Percentiles rank a stretch among this genome's conserved stretches.
These are phyloP conservation scores for Dasyurus viverrinus DNA, from an alignment of 2,113 vertebrate genomes.

Conservation along the genomic window DNA sequence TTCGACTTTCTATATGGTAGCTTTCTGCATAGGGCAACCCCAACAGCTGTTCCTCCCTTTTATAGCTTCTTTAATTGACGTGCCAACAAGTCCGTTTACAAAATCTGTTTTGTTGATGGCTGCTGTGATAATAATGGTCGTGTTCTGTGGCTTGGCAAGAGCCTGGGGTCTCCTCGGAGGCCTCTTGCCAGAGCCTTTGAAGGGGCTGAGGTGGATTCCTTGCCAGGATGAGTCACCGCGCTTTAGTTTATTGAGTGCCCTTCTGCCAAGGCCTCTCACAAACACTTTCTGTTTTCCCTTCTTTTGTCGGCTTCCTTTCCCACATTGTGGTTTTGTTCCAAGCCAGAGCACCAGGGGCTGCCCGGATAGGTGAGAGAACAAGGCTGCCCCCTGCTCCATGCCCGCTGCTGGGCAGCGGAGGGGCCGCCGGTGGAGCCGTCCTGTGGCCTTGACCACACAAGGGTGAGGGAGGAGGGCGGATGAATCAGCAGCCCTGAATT, in stretches of 20 bases:
- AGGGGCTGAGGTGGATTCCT: constrained; percentile 89
- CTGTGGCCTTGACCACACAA: constrained; percentile 72
- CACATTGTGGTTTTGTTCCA: constrained; percentile 91
- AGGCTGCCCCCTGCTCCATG: constrained; percentile 76
- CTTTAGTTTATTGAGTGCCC: constrained; percentile 90
- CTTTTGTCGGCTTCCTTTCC: constrained; percentile 90
- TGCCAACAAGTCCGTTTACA: constrained; percentile 92
- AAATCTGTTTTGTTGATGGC: constrained; percentile 92
- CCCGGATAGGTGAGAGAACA: constrained; percentile 89
- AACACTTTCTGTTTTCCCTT: constrained; percentile 92
- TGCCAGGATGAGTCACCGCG: constrained; percentile 93
- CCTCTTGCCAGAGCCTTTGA: constrained; percentile 91
- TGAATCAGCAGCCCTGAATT: constrained; percentile 79
- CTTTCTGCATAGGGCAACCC: constrained; percentile 86
- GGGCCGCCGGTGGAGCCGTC: constrained; percentile 73
- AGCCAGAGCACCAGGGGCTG: constrained; percentile 87
- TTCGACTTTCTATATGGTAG: constrained; percentile 85
- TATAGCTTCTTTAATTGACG: constrained; percentile 91
- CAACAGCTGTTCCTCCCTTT: constrained; percentile 90
- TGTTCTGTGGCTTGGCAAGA: constrained; percentile 93
- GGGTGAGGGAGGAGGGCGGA: constrained; percentile 51
- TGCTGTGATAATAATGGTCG: constrained; percentile 90
- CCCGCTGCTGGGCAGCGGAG: constrained; percentile 75
- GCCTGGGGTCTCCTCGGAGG: constrained; percentile 89
- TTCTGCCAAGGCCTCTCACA: constrained; percentile 92